Percentiles rank a stretch among this genome's conserved stretches.
phyloP scores from a whole-genome alignment of 2,888 invertebrate genomes.

The Euplexia lucipara region DNA sequence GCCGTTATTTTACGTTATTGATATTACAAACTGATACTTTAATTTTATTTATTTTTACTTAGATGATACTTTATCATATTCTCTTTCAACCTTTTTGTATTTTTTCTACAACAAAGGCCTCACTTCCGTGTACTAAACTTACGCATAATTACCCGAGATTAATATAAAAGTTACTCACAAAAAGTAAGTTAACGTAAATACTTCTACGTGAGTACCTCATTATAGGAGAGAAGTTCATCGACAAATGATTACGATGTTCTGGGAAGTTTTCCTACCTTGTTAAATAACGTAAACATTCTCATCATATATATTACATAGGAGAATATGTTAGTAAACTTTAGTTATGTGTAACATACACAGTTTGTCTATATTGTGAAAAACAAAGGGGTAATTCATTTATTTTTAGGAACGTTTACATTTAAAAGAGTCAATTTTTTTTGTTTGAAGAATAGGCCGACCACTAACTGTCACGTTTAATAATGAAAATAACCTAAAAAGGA shows the following conservation, averaged over 20 bases:
- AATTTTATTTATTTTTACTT: no score
- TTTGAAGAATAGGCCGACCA: no score
- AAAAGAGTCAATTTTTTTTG: no score
- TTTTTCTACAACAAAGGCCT: background rate
- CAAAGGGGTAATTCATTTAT: no score
- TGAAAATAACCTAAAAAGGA: no score
- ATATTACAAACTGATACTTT: no score
- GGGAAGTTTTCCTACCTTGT: constrained; percentile 35
- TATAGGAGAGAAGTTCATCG: constrained; percentile 40
- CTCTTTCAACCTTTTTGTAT: background rate
- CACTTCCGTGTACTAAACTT: background rate
- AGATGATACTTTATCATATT: no score
- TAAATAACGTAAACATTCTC: constrained; percentile 37
- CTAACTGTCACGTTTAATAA: no score
- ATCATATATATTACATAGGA: constrained; percentile 32
- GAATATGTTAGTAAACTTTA: constrained; percentile 10
- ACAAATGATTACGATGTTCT: constrained; percentile 39
- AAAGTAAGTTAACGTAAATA: constrained; percentile 22
- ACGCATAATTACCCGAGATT: constrained; percentile 16
- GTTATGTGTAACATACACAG: constrained; percentile 1
- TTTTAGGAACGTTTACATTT: no score
- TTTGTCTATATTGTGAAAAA: background rate
- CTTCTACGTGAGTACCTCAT: constrained; percentile 37
- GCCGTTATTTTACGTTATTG: no score
- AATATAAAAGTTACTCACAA: constrained; percentile 37